Conservation (phyloP, 2,888 invertebrate genomes). For the Pterostichus niger region DNA sequence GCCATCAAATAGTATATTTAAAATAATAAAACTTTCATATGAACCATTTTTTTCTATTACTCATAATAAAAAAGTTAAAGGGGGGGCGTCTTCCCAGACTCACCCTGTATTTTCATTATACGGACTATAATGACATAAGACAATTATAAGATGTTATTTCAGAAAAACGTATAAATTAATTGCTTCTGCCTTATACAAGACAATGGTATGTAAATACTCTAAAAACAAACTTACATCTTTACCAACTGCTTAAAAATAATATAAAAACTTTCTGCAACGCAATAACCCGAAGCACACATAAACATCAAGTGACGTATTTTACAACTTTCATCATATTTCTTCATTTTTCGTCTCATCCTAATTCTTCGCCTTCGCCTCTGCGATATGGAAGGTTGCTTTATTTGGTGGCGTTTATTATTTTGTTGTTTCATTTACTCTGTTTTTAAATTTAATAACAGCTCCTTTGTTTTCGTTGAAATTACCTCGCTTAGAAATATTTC, state of each 20-base stretch:
- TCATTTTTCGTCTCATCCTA: not conserved
- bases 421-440: conserved; percentile 33
- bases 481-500: not conserved
- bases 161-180: not conserved
- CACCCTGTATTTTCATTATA: no score
- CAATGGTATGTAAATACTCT: not conserved
- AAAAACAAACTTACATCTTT: conserved; percentile 12
- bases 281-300: conserved; percentile 14
- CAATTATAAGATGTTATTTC: no score
- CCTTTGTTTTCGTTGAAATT: conserved; percentile 9
- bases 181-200: not conserved
- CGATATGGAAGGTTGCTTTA: not conserved
- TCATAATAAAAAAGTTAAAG: no score
- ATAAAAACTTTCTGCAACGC: conserved; percentile 7
- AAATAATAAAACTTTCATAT: no score
- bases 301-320: conserved; percentile 12
- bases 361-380: not conserved
- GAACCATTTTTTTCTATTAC: no score
- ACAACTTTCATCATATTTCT: conserved; percentile 15
- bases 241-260: conserved; percentile 1
- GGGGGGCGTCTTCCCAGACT: no score
- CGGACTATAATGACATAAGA: no score
- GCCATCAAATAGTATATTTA: no score
- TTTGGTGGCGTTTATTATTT: conserved; percentile 12
- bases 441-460: conserved; percentile 8